Conservation (phyloP, 1,140 invertebrate species). For the Whitmania pigra region DNA sequence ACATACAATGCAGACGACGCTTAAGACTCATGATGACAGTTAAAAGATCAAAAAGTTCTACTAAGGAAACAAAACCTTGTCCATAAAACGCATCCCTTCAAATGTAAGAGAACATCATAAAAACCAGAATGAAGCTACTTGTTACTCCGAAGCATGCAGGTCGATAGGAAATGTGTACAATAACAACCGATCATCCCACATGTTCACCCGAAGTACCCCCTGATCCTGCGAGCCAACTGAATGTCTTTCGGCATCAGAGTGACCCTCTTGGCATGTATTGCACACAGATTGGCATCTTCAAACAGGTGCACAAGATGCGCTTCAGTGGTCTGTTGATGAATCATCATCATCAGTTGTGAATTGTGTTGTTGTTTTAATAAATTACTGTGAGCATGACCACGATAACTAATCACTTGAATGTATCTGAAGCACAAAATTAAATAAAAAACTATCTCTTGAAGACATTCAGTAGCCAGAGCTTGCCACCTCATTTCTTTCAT, state of each 20-base stretch:
- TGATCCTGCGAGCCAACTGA: slow-evolving; percentile 30
- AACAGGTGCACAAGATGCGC: slow-evolving; percentile 36
- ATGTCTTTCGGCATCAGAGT: slow-evolving; percentile 38
- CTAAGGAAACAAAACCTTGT: too few relatives aligned
- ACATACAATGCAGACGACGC: too few relatives aligned
- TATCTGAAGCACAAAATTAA: background rate
- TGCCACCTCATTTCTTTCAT: slow-evolving; percentile 14
- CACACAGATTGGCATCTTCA: slow-evolving; percentile 38
- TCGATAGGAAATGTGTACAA: too few relatives aligned
- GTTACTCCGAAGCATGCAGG: too few relatives aligned
- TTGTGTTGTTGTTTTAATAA: background rate
- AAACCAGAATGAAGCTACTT: too few relatives aligned
- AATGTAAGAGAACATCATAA: too few relatives aligned
- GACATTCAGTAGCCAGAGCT: slow-evolving; percentile 19
- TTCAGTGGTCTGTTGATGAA: slow-evolving; percentile 34
- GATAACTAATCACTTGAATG: background rate
- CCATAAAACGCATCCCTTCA: too few relatives aligned
- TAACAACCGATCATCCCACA: too few relatives aligned
- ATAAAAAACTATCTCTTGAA: slow-evolving; percentile 19
- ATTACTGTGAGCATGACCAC: background rate
- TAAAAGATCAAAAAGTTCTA: too few relatives aligned
- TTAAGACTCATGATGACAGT: too few relatives aligned
- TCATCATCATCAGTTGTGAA: background rate
- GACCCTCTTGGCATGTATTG: slow-evolving; percentile 38
- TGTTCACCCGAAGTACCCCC: slow-evolving; percentile 2